phyloP scores from a whole-genome alignment of 2,797 vertebrate genomes.

The Squalus acanthias region DNA sequence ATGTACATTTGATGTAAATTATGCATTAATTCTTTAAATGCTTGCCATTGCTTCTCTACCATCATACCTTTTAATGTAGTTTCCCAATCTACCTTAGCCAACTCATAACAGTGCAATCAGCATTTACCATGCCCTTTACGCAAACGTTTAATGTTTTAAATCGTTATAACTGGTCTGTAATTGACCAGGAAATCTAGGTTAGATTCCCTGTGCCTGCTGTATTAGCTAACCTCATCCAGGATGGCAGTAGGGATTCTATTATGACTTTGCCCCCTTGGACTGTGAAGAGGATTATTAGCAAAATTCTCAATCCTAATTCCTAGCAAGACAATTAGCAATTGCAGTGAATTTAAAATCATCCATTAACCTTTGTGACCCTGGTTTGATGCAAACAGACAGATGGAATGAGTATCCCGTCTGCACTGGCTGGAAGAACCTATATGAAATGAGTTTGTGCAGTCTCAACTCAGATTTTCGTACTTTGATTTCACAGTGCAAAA shows the following conservation, averaged over 20 bases:
- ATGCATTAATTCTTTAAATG: no score
- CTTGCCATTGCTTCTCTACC: no score
- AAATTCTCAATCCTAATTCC: background rate
- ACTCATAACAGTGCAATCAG: background rate
- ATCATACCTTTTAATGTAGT: no score
- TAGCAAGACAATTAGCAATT: background rate
- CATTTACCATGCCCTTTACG: background rate
- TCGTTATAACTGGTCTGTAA: background rate
- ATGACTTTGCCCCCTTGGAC: background rate
- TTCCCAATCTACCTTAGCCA: no score
- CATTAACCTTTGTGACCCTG: background rate
- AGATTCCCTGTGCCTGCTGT: background rate
- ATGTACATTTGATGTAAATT: no score
- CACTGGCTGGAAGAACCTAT: background rate
- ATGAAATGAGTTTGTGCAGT: background rate
- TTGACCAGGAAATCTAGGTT: background rate
- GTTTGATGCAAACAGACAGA: background rate
- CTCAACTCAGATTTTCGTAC: background rate
- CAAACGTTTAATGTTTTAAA: background rate
- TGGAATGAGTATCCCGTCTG: background rate
- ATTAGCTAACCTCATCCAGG: background rate
- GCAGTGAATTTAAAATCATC: background rate
- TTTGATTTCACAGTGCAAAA: background rate
- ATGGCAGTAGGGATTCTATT: background rate
- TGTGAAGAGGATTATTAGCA: background rate